Conservation (phyloP, 1,140 invertebrate genomes). For the Hylaeus anthracinus region DNA sequence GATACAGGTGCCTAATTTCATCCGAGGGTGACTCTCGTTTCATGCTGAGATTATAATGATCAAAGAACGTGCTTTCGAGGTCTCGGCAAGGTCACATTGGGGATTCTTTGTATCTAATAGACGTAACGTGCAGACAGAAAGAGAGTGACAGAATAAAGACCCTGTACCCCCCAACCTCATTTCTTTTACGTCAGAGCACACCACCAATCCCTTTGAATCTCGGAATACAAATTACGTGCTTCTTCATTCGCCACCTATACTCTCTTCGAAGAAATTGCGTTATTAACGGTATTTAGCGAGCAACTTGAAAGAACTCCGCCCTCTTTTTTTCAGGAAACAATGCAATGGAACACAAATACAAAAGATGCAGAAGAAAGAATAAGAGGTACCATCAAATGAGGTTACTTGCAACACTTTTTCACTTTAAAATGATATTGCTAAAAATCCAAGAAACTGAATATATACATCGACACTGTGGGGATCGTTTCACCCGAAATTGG, state of each 20-base stretch:
- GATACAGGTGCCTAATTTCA: not conserved
- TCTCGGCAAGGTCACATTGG: slow-evolving; percentile 1
- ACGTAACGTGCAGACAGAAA: not conserved
- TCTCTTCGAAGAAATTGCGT: slow-evolving; percentile 6
- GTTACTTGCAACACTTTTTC: too few species aligned
- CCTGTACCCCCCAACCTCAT: not conserved
- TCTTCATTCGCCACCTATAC: slow-evolving; percentile 8
- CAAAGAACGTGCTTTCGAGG: slow-evolving; percentile 1
- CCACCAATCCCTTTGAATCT: not conserved
- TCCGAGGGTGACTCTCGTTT: not conserved
- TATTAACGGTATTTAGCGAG: slow-evolving; percentile 23
- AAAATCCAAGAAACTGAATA: too few species aligned
- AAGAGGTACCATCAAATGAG: too few species aligned
- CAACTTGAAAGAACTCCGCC: not conserved
- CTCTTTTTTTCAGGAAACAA: not conserved
- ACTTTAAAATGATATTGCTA: too few species aligned
- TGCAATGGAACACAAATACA: not conserved
- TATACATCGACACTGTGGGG: too few species aligned
- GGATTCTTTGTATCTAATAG: not conserved
- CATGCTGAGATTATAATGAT: not conserved
- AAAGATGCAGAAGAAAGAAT: not conserved
- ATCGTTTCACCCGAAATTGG: too few species aligned
- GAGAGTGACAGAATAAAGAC: not conserved
- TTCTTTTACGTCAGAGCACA: not conserved
- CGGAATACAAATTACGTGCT: not conserved